These are phyloP conservation scores for Gymnocephalus cernua DNA, from an alignment of 2,113 vertebrate species.

Conservation along the genomic window DNA sequence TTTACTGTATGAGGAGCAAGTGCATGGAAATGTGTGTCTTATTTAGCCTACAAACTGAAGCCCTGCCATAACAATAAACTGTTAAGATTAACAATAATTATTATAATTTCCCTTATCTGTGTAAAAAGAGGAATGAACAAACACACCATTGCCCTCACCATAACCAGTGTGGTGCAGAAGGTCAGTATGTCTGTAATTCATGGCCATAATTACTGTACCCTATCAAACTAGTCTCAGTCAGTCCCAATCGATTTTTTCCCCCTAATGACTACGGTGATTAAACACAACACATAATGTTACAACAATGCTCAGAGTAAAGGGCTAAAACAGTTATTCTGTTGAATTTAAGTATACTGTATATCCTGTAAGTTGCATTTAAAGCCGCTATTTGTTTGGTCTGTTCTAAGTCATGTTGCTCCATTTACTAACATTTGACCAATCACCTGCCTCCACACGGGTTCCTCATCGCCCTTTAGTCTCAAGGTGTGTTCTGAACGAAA, in stretches of 20 bases:
- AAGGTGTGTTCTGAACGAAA: not conserved
- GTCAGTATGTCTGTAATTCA: not conserved
- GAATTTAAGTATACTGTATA: not conserved
- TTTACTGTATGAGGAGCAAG: not conserved
- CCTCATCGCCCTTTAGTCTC: not conserved
- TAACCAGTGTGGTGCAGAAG: not conserved
- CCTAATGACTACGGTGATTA: not conserved
- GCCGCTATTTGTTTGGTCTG: not conserved
- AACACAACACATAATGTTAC: not conserved
- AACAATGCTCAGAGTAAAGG: not conserved
- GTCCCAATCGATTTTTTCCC: not conserved
- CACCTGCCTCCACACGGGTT: not conserved
- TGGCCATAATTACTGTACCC: not conserved
- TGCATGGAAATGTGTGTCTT: not conserved
- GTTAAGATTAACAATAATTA: not conserved
- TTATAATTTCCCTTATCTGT: not conserved
- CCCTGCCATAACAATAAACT: not conserved
- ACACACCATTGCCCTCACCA: not conserved
- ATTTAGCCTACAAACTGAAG: constrained; percentile 4
- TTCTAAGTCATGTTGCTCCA: not conserved
- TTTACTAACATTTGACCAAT: not conserved
- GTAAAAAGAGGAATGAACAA: not conserved
- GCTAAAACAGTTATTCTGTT: not conserved
- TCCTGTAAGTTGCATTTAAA: not conserved
- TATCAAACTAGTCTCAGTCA: not conserved